Base-by-base conservation (phyloP, 1,140 invertebrate species). In the Stratiolaelaps scimitus region DNA sequence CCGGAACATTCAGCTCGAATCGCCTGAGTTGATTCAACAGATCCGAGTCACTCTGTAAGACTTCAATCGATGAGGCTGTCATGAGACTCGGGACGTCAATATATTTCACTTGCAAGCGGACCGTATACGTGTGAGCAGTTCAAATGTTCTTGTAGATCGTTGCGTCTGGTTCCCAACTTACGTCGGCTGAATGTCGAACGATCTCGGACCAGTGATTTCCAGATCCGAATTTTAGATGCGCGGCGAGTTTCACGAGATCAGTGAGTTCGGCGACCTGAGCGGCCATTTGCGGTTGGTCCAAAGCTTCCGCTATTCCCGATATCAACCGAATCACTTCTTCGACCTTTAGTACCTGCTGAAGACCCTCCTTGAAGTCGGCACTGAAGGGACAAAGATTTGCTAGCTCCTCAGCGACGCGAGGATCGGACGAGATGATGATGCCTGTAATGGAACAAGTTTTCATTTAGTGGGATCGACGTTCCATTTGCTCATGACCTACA, bases 251-350 rank as follows among this genome's bases (percentile, higher is more conserved):
- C 13, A 60, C 53, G 53, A 60, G 15, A 26, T 60, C 53, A 23
- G 53, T 60, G 17, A 60, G 53, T 19, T 60, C 53, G 17, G 15
- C 53, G 15, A 60, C 34, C 23, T 60, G 53, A 2, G 4, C 4
- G 2, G 53, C 53, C 13, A 60, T 60, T 26, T 15, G 53, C 6
- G 53, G 53, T 34, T 60, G 53, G 34, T 60, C 53, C 26, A 60
- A 34, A 15, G 53, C 53, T 26, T 60, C 53, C 2, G 53, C 53
- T 15, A 26, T 34, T 15, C 53, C 53, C 23, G 53, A 60, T 17
- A 60, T 26, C 15, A 34, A 17, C 13, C 53, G 53, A 60, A 60
- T 60, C 26, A 60, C 53, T 60, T 60, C 53, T 26, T 60, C 23
- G 53, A 60, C 53, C 26, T 60, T 34, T 15, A 26, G 6, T 17